These are phyloP conservation scores for Hetaerina titia DNA, from an alignment of 2,888 invertebrate species.

Conservation along the genomic window DNA sequence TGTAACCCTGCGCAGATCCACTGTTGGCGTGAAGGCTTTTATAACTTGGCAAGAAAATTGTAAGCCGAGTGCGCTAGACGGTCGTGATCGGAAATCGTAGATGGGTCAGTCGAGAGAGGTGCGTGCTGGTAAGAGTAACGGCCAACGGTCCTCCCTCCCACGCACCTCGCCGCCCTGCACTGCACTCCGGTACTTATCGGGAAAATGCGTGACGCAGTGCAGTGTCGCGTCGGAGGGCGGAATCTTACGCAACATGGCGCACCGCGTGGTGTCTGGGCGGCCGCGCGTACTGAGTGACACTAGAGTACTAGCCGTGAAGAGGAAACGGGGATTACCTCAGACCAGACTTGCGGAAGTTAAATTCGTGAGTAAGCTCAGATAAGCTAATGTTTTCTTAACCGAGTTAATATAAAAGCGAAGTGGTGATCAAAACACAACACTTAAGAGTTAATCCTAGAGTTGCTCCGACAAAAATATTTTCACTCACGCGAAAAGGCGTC, in stretches of 20 bases:
- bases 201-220: conserved; percentile 9
- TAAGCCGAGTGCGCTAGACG: neutral
- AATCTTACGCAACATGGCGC: neutral
- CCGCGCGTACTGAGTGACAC: no score
- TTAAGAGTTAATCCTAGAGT: no score
- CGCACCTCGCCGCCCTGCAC: neutral
- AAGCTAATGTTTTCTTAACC: no score
- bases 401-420: no score
- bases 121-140: neutral
- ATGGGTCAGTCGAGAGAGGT: neutral
- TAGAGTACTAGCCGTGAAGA: no score
- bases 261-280: neutral
- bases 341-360: no score
- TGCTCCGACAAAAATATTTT: no score
- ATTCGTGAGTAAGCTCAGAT: no score
- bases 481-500: no score
- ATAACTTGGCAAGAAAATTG: neutral
- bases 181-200: neutral
- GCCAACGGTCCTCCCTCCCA: neutral
- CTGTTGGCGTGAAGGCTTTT: neutral
- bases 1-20: neutral
- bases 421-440: no score
- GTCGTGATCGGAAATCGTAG: neutral
- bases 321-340: no score
- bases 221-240: neutral